Percentiles rank a stretch among this genome's conserved stretches.
Conservation (phyloP, 2,888 invertebrate species). For the Drosophila subquinaria region DNA sequence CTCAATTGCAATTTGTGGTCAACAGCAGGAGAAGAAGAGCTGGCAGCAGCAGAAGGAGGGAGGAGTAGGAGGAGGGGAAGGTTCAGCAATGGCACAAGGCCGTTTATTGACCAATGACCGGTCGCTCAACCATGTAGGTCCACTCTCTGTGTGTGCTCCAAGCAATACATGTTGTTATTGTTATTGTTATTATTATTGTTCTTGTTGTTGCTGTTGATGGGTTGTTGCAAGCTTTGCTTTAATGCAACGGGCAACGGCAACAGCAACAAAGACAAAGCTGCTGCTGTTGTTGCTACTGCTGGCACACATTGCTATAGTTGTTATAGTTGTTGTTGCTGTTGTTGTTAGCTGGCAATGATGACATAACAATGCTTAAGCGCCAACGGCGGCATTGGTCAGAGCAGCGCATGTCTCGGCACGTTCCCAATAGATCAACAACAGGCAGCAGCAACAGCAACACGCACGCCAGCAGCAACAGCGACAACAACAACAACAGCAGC, state of each 20-base stretch:
- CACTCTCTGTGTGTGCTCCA: constrained; percentile 6
- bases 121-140: constrained; percentile 66
- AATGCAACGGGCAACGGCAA: constrained; percentile 25
- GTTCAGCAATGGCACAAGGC: constrained; percentile 65
- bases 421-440: constrained; percentile 75
- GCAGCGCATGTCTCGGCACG: constrained; percentile 74
- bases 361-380: constrained; percentile 80
- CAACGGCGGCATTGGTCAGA: constrained; percentile 69
- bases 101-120: constrained; percentile 73
- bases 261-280: constrained; percentile 32
- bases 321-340: constrained; percentile 39
- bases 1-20: constrained; percentile 44
- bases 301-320: constrained; percentile 55
- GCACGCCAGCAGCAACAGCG: constrained; percentile 37
- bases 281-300: constrained; percentile 44
- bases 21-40: not conserved
- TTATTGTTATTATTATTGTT: constrained; percentile 11
- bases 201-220: constrained; percentile 15
- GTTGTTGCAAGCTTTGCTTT: constrained; percentile 56
- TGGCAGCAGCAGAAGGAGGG: too few species aligned
- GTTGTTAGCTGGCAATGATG: constrained; percentile 72
- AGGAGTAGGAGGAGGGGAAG: not conserved
- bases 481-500: constrained; percentile 28
- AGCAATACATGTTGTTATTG: constrained; percentile 8
- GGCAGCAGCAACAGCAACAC: constrained; percentile 41